Conservation (phyloP, 2,113 vertebrate genomes). For the Bombycilla garrulus region DNA sequence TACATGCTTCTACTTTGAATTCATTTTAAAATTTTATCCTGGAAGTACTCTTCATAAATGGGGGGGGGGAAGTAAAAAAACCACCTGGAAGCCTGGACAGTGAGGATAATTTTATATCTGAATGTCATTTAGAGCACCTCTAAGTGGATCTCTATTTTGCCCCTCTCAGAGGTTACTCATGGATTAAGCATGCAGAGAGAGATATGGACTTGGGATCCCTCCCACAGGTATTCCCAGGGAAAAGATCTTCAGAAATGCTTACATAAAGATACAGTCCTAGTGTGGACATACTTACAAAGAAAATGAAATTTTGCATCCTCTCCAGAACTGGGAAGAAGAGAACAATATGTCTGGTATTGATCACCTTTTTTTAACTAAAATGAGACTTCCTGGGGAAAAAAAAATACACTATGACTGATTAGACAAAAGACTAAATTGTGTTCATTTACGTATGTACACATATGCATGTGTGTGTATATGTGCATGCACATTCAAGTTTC, state of each 20-base stretch:
- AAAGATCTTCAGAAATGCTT: background rate
- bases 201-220: background rate
- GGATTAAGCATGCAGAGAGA: background rate
- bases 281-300: background rate
- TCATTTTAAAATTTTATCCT: background rate
- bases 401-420: background rate
- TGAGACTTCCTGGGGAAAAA: background rate
- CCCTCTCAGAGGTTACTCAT: background rate
- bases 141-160: background rate
- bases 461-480: rapidly evolving
- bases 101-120: background rate
- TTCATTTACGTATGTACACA: background rate
- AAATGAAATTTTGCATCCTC: background rate
- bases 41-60: background rate
- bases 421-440: background rate
- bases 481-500: background rate
- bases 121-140: background rate
- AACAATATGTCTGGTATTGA: background rate
- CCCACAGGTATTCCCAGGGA: background rate
- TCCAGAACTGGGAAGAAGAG: background rate
- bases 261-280: too few relatives aligned
- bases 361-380: background rate
- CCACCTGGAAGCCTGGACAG: background rate
- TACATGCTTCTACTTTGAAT: background rate
- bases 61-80: background rate